Base-by-base conservation (phyloP, 2,888 invertebrate genomes). In the Anthrax anthrax region DNA sequence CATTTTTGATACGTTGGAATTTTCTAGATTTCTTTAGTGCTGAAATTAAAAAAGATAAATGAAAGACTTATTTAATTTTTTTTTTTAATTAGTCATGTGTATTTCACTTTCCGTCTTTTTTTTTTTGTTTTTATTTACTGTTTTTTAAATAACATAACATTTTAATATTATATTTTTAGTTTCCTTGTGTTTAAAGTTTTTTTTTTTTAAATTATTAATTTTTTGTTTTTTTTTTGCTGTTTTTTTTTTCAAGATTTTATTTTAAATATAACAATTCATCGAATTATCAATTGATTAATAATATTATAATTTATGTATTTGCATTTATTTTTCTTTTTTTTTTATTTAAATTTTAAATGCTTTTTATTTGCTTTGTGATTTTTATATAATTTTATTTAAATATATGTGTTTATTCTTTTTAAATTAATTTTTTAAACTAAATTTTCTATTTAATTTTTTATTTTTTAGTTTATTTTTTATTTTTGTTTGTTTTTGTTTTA, bases 281-380 rank as follows among this genome's bases (percentile, higher is more conserved):
- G 44, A 44, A 41, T 47, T 47, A n/a, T n/a, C n/a, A n/a, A n/a
- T n/a, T n/a, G n/a, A n/a, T n/a, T n/a, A n/a, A n/a, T n/a, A 23
- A 23, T 44, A 40, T 39, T 42, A 49, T 49, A 48, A 47, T 46
- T 44, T 47, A 43, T 48, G n/a, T n/a, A n/a, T n/a, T n/a, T n/a
- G n/a, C n/a, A n/a, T n/a, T 47, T 46, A 43, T 48, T 49, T 49
- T 38, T 42, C 47, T 44, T 23, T 44, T 43, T 44, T 47, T 50
- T 42, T 14, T 47, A 44, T 47, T 45, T 43, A 42, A 27, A 18
- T 48, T 47, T 49, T 43, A 47, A 47, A 44, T 43, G 39, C 42
- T 47, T 48, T 52, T 52, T 47, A 49, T 49, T 52, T 52, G 51
- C 51, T 52, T 49, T 49, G 34, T 51, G 47, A 49, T 47, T 49